phyloP scores from a whole-genome alignment of 2,797 vertebrate genomes.

The Anas acuta region DNA sequence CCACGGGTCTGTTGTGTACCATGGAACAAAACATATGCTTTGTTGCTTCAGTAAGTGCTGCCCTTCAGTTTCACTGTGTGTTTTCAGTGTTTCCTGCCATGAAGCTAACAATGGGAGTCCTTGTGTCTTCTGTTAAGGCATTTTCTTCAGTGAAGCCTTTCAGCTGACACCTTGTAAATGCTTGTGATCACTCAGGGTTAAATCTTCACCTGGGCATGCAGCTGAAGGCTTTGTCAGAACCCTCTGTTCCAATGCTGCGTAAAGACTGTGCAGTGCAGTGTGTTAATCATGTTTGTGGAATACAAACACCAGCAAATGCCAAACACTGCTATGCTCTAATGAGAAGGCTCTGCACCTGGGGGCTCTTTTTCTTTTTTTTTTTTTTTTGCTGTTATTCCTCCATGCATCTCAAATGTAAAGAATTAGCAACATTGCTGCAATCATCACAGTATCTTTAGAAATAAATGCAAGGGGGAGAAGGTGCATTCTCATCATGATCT shows the following conservation, averaged over 20 bases:
- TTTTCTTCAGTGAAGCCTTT: neutral
- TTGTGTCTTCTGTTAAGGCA: neutral
- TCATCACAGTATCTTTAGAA: neutral
- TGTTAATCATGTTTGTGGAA: neutral
- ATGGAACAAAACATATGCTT: neutral
- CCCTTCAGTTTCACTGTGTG: neutral
- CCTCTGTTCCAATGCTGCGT: neutral
- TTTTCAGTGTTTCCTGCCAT: neutral
- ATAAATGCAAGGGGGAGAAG: neutral
- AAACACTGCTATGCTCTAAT: neutral
- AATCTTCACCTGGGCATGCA: neutral
- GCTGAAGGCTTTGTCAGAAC: neutral
- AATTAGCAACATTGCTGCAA: neutral
- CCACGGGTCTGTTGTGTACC: neutral
- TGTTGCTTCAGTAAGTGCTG: neutral
- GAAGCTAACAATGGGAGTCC: neutral
- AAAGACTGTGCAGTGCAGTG: neutral
- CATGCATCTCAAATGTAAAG: neutral
- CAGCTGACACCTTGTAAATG: neutral
- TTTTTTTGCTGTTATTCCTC: neutral
- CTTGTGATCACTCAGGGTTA: neutral
- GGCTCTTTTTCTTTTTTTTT: neutral
- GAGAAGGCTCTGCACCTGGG: fast-evolving
- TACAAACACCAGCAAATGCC: neutral
- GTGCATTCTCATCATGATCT: neutral